These are phyloP conservation scores for Bryconaethiops microstoma DNA, from an alignment of 2,797 vertebrate genomes.

Conservation along the genomic window DNA sequence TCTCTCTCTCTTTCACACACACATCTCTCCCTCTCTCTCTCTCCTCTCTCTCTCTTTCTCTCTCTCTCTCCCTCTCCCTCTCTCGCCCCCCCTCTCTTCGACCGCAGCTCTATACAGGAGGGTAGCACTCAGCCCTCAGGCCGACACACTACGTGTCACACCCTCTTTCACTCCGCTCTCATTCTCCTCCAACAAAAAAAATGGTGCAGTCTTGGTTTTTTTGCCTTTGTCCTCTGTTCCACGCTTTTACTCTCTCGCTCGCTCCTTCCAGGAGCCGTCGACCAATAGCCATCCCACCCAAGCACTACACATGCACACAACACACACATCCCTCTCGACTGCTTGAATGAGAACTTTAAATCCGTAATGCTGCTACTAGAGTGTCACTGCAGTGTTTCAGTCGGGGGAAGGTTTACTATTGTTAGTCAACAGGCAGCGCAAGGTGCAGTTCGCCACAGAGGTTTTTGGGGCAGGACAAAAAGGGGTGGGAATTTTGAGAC, in stretches of 20 bases:
- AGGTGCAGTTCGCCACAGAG: conserved; percentile 28
- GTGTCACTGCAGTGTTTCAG: conserved; percentile 38
- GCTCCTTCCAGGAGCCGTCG: conserved; percentile 55
- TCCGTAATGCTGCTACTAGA: conserved; percentile 79
- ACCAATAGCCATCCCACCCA: conserved; percentile 48
- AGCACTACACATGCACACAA: conserved; percentile 4
- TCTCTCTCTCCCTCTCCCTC: conserved; percentile 73
- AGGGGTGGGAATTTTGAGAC: conserved; percentile 21
- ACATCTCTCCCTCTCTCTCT: too few relatives aligned
- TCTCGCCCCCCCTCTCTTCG: conserved; percentile 60
- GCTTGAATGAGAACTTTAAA: conserved; percentile 76
- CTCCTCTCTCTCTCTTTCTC: conserved; percentile 70
- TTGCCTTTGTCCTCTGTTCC: conserved; percentile 65
- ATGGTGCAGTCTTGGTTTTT: conserved; percentile 69
- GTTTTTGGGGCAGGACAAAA: conserved; percentile 30
- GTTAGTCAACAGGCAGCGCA: conserved; percentile 44
- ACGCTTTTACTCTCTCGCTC: conserved; percentile 69
- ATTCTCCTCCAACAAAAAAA: conserved; percentile 64
- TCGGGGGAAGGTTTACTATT: conserved; percentile 29
- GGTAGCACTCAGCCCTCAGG: conserved; percentile 47
- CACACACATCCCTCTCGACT: conserved; percentile 61
- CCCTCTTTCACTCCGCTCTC: conserved; percentile 52
- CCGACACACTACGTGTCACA: conserved; percentile 38
- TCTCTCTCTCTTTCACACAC: too few relatives aligned
- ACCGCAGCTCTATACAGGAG: conserved; percentile 49